Base-by-base conservation (phyloP, 1,140 invertebrate genomes). In the Phortica variegata region DNA sequence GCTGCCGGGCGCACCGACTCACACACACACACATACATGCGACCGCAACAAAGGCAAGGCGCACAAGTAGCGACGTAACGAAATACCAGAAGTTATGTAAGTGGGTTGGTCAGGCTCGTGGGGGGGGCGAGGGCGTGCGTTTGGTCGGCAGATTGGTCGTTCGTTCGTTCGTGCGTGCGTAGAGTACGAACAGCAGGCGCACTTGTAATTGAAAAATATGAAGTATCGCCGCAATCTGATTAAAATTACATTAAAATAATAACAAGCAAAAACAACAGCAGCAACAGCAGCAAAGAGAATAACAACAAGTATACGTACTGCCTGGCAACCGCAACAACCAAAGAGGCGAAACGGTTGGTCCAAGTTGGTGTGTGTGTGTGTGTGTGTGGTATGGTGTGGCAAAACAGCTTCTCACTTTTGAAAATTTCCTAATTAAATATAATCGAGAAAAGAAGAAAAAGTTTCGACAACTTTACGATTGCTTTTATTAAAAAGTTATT, bases 241-340 rank as follows among this genome's bases (percentile, higher is more conserved):
- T 70, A 65, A 70, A 70, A 70, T 65, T 65, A 65, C 52, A 70
- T 70, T 69, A 48, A 70, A 65, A 61, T 56, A 60, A 54, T 53
- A 60, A 54, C 36, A 58, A 26, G n/a, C 23, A 42, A 19, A 42
- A 43, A 50, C 40, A 57, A 44, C 49, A 51, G 21, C 36, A 47
- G 13, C 16, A 29, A 34, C 7, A 42, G 18, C 17, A 39, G 20
- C 38, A 39, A 34, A 34, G 32, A n/a, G 9, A 34, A n/a, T 9
- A 6, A 6, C 12, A 12, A 4, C 32, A 34, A 34, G 32, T 8
- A 34, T 4, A 6, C 4, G 5, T 8, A 4, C 32, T n/a, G 32
- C 32, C 6, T 34, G 32, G 6, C 4, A 34, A 34, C 26, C 26
- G 12, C 26, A 34, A 34, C 44, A 37, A 26, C 17, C 40, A 32